Percentiles rank a stretch among this genome's conserved stretches.
Conservation (phyloP, 2,888 invertebrate species). For the Drosophila differens region DNA sequence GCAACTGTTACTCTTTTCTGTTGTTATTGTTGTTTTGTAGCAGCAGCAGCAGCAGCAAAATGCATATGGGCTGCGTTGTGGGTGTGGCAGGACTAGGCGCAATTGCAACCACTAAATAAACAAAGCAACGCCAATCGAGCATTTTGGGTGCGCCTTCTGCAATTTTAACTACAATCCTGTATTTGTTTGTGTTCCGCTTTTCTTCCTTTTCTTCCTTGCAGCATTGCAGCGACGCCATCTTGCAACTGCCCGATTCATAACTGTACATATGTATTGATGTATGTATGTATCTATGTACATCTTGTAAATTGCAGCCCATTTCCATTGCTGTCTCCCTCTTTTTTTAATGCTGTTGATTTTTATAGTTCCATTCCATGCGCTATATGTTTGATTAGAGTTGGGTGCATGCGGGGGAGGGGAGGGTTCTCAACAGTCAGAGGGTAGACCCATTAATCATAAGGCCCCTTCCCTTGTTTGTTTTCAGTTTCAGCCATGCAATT, state of each 20-base stretch:
- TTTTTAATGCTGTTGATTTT: slow-evolving; percentile 45
- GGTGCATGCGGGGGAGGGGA: background rate
- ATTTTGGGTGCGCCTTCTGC: slow-evolving; percentile 42
- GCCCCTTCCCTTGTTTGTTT: slow-evolving; percentile 25
- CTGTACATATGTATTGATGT: slow-evolving; percentile 26
- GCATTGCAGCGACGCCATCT: slow-evolving; percentile 56
- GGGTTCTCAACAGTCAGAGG: background rate
- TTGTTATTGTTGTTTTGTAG: slow-evolving; percentile 55
- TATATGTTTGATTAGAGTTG: slow-evolving; percentile 32
- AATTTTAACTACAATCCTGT: slow-evolving; percentile 36
- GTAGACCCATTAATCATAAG: slow-evolving; percentile 34
- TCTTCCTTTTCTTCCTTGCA: slow-evolving; percentile 37
- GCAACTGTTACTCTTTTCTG: slow-evolving; percentile 46
- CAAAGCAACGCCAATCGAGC: slow-evolving; percentile 39
- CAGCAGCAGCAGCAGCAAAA: slow-evolving; percentile 59
- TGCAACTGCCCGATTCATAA: slow-evolving; percentile 45
- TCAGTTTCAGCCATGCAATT: slow-evolving; percentile 18
- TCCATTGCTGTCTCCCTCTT: slow-evolving; percentile 20
- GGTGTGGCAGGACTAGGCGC: slow-evolving; percentile 59
- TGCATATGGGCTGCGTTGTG: slow-evolving; percentile 51
- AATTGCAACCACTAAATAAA: slow-evolving; percentile 79
- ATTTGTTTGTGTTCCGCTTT: slow-evolving; percentile 40
- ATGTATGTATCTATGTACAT: slow-evolving; percentile 2
- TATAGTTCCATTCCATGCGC: slow-evolving; percentile 34
- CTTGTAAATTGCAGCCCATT: slow-evolving; percentile 33